Conservation (phyloP, 2,888 invertebrate genomes). For the Philhelius pedissequus region DNA sequence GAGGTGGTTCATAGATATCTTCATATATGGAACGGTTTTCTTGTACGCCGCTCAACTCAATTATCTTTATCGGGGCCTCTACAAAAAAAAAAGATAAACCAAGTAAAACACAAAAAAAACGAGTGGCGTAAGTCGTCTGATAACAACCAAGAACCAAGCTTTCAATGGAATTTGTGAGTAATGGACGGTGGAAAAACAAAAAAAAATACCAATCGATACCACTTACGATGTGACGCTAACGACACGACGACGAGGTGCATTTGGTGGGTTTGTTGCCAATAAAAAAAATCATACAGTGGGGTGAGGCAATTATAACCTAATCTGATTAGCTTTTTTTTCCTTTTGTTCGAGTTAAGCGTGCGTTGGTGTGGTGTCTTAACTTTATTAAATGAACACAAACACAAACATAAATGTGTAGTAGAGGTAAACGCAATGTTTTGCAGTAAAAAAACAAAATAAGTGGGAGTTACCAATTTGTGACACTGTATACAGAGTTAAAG, state of each 20-base stretch:
- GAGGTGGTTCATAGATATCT: neutral
- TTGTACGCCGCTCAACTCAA: neutral
- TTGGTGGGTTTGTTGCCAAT: neutral
- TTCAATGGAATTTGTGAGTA: slow-evolving; percentile 27
- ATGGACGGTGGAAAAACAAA: slow-evolving; percentile 9
- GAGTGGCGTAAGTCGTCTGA: slow-evolving; percentile 42
- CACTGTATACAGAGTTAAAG: neutral
- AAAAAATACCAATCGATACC: slow-evolving; percentile 21
- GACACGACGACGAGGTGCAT: neutral
- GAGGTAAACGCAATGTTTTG: neutral
- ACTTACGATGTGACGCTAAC: neutral
- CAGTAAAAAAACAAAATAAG: neutral
- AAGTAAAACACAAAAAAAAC: slow-evolving; percentile 23
- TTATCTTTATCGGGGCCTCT: slow-evolving; percentile 49
- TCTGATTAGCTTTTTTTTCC: slow-evolving; percentile 28
- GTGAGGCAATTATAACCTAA: slow-evolving; percentile 39
- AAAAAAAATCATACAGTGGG: neutral
- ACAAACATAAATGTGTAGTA: neutral
- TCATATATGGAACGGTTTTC: slow-evolving; percentile 2
- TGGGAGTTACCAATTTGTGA: slow-evolving; percentile 11
- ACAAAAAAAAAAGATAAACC: slow-evolving; percentile 41
- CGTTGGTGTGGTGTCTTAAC: neutral
- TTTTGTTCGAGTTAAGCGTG: neutral
- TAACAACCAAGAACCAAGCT: slow-evolving; percentile 30
- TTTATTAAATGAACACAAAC: slow-evolving; percentile 13